Evolutionary conservation across 2,797 vertebrate genomes (phyloP).

Genomic region (Antrozous pallidus): DNA sequence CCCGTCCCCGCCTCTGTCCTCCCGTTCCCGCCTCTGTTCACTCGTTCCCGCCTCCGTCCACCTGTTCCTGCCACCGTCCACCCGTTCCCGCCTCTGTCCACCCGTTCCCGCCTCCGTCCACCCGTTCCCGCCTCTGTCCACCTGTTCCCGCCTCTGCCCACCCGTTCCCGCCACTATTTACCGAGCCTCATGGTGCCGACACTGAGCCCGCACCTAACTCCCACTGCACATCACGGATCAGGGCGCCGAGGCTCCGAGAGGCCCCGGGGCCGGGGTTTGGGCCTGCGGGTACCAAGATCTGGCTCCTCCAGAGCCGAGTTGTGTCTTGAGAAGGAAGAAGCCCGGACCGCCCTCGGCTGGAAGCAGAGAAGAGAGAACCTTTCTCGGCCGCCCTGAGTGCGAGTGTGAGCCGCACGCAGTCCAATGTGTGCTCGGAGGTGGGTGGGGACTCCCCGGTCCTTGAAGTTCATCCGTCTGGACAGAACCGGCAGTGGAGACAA

Average conservation of each 20-base stretch:
- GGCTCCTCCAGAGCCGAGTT: background rate
- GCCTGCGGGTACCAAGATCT: background rate
- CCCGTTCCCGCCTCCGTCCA: too few species aligned
- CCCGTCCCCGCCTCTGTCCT: too few species aligned
- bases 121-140: too few species aligned
- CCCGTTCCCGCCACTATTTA: background rate
- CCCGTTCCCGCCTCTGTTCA: too few species aligned
- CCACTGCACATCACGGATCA: accelerated
- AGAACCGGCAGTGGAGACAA: background rate
- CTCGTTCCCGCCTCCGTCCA: too few species aligned
- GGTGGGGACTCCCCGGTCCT: background rate
- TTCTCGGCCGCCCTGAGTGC: background rate
- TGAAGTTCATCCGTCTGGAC: background rate
- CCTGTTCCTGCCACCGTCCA: too few species aligned
- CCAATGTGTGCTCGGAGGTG: background rate
- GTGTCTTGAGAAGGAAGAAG: slow-evolving; percentile 12
- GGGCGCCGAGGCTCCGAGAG: background rate
- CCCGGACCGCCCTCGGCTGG: background rate
- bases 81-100: too few species aligned
- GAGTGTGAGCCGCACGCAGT: background rate
- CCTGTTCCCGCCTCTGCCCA: too few species aligned
- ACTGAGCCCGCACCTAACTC: background rate
- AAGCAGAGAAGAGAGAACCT: background rate
- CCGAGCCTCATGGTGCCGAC: accelerated
- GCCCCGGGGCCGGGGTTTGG: background rate